Base-by-base conservation (phyloP, 2,113 vertebrate genomes). In the Tachuris rubrigastra region DNA sequence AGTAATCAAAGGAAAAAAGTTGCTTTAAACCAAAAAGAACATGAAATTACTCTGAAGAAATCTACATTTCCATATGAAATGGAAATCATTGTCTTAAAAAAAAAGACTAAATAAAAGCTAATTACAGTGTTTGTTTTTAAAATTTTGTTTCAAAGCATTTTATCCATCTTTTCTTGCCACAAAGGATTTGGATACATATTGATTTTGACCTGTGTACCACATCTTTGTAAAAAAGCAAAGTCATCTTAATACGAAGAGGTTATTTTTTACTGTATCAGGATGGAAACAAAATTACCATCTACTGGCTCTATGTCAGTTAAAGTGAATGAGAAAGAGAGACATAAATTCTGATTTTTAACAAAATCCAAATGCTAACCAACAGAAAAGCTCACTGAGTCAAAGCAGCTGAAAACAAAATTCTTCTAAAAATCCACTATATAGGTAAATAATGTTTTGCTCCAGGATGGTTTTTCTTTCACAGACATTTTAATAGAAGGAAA, bases 91-190 rank as follows among this genome's bases (percentile, higher is more conserved):
- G 96, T 96, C 89, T 97, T 96, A 87, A 95, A 95, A 91, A 88
- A 97, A 96, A 97, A 94, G 88, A 91, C 93, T 96, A 97, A 96
- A 93, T 92, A 91, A 96, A 96, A 97, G 96, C 93, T 95, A 97
- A 96, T 96, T 87, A 87, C 68, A 93, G 80, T 97, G 72, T 88
- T 97, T 95, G 80, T 94, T 97, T 97, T 97, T 96, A 96, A 97
- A 96, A 96, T 96, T 97, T 95, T 91, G 77, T 87, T 87, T 97
- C 89, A 93, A 66, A 96, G 93, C 93, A 84, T 83, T 96, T 97
- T 95, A 94, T 62, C 87, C 76, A 69, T 92, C 85, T 95, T 97
- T 90, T 94, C 81, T 95, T 96, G 91, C 90, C 89, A 91, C 78
- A 97, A 96, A 95, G 77, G 52, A 89, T 91, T 94, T 86, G 85